Base-by-base conservation (phyloP, 2,888 invertebrate genomes). In the Mystacides longicornis region DNA sequence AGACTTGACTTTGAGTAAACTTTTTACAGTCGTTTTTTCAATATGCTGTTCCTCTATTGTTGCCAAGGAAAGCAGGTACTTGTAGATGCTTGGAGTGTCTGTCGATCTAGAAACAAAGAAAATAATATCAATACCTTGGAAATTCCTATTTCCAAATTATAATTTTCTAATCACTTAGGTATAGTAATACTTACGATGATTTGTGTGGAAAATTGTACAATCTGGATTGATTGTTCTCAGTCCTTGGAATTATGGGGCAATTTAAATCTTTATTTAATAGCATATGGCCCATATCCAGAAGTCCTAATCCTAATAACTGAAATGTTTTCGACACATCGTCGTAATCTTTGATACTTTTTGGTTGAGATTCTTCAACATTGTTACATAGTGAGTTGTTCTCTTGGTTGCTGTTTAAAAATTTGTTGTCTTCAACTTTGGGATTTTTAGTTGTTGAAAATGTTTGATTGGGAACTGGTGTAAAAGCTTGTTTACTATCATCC, bases 221-320 rank as follows among this genome's bases (percentile, higher is more conserved):
- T 14, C 37, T 37, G 14, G 37, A n/a, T 7, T 14, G 14, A 14
- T 45, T 45, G 45, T 19, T 23, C 2, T 5, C 2, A 23, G 3
- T 23, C 23, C 54, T 27, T 4, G 53, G 53, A 16, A 54, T 23
- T 11, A 57, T 54, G 11, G 53, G 46, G 45, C 55, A 54, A 31
- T 49, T 48, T 3, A 42, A 16, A 33, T 59, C 23, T 3, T 43
- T 48, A 49, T 56, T 51, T 18, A 59, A 43, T 14, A 59, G 48
- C 14, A 59, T 16, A 31, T 60, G 60, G 2, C 57, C 60, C 57
- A 58, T 54, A 23, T 60, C 60, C 22, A 60, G 42, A 43, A 60
- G 51, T 7, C 54, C 55, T n/a, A 60, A 49, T 19, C 57, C 60
- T 14, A 60, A 16, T 3, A 57, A 49, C 18, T 51, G 43, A 9